Percentiles rank a stretch among this genome's conserved stretches.
These are phyloP conservation scores for Chrysodeixis includens DNA, from an alignment of 2,888 invertebrate species.

Conservation along the genomic window DNA sequence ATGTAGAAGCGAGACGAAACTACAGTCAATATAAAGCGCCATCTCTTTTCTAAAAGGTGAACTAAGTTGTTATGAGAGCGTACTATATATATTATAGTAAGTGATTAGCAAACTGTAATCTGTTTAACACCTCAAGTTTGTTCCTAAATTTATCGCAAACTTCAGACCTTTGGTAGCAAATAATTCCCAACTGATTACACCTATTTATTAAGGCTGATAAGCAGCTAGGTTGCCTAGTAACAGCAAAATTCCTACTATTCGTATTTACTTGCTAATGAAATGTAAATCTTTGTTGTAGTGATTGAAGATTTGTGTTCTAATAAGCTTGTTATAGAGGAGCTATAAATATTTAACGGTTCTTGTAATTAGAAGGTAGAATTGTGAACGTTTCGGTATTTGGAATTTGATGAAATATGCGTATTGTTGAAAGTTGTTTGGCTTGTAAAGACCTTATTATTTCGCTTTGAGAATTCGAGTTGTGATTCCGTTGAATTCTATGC, in stretches of 20 bases:
- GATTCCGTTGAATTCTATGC: not conserved
- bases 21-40: too few relatives aligned
- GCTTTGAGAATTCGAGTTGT: not conserved
- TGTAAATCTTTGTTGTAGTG: slow-evolving; percentile 31
- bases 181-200: slow-evolving; percentile 71
- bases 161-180: slow-evolving; percentile 61
- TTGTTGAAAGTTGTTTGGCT: not conserved
- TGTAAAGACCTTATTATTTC: not conserved
- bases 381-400: slow-evolving; percentile 1
- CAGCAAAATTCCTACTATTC: not conserved
- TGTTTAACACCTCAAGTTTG: slow-evolving; percentile 75
- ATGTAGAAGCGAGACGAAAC: too few relatives aligned
- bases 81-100: too few relatives aligned
- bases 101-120: slow-evolving; percentile 75
- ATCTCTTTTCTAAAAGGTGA: too few relatives aligned
- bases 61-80: too few relatives aligned
- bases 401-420: slow-evolving; percentile 1
- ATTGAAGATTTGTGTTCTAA: slow-evolving; percentile 24
- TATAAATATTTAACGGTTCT: not conserved
- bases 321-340: slow-evolving; percentile 16
- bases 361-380: not conserved
- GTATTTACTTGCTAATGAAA: slow-evolving; percentile 42
- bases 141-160: slow-evolving; percentile 65
- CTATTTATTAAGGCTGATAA: slow-evolving; percentile 71
- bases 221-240: slow-evolving; percentile 28